Evolutionary conservation across 2,797 vertebrate genomes (phyloP).

Genomic region (Neostethus bicornis): DNA sequence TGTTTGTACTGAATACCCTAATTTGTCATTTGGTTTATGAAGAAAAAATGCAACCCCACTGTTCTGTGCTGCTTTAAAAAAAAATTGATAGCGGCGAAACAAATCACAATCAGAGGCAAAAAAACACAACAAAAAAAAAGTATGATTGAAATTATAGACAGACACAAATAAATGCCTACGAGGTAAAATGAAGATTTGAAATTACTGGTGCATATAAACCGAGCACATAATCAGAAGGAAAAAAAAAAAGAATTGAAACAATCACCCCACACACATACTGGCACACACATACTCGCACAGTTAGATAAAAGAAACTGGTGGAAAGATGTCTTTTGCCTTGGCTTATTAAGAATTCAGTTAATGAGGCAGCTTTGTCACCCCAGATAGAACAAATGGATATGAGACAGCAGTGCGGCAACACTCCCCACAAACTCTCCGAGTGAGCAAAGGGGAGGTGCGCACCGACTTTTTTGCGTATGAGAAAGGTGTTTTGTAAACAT

Average conservation of each 20-base stretch:
- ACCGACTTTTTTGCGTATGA: slow-evolving; percentile 52
- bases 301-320: slow-evolving; percentile 72
- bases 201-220: slow-evolving; percentile 55
- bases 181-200: slow-evolving; percentile 45
- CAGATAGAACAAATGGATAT: slow-evolving; percentile 77
- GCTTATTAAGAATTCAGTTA: slow-evolving; percentile 80
- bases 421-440: slow-evolving; percentile 46
- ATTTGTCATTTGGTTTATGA: slow-evolving; percentile 80
- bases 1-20: slow-evolving; percentile 76
- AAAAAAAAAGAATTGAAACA: slow-evolving; percentile 35
- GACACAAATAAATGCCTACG: slow-evolving; percentile 48
- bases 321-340: slow-evolving; percentile 68
- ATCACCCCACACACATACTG: slow-evolving; percentile 28
- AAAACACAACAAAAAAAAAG: slow-evolving; percentile 18
- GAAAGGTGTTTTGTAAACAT: slow-evolving; percentile 85
- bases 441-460: slow-evolving; percentile 50
- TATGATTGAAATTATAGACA: slow-evolving; percentile 52
- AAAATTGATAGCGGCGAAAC: slow-evolving; percentile 37
- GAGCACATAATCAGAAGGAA: slow-evolving; percentile 19
- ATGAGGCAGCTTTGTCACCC: slow-evolving; percentile 83
- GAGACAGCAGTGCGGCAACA: slow-evolving; percentile 58
- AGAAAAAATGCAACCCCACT: slow-evolving; percentile 62
- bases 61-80: slow-evolving; percentile 55
- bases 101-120: slow-evolving; percentile 43
- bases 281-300: slow-evolving; percentile 36